Conservation (phyloP, 2,888 invertebrate genomes). For the Xestia xanthographa region DNA sequence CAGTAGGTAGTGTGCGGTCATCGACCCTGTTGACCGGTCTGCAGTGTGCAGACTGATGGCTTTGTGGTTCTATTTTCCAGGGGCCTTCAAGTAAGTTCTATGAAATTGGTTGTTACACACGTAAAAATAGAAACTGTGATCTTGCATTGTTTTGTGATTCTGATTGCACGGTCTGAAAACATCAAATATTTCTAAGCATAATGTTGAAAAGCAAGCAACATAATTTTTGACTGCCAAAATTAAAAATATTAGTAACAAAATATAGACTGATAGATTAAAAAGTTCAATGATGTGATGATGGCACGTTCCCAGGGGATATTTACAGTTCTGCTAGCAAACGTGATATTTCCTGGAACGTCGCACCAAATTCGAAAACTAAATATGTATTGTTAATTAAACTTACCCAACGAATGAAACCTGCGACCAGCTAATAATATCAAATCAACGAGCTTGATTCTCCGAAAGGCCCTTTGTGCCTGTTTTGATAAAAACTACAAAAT, state of each 20-base stretch:
- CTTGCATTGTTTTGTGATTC: not conserved
- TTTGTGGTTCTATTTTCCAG: not conserved
- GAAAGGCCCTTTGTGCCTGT: not conserved
- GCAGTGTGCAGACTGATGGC: not conserved
- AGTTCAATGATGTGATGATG: not conserved
- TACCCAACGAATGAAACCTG: not conserved
- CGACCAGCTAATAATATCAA: too few species aligned
- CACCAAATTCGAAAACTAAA: not conserved
- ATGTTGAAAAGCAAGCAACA: not conserved
- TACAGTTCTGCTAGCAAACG: not conserved
- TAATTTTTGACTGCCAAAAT: not conserved
- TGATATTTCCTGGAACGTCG: not conserved
- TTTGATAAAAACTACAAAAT: not conserved
- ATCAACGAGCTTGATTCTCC: not conserved
- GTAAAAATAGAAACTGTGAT: not conserved
- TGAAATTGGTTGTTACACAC: not conserved
- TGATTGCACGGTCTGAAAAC: not conserved
- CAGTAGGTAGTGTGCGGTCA: slow-evolving; percentile 34
- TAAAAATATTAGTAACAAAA: not conserved
- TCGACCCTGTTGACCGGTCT: slow-evolving; percentile 26
- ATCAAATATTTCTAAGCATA: too few species aligned
- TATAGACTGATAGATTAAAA: not conserved
- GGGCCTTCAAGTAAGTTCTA: not conserved
- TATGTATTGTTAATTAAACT: not conserved
- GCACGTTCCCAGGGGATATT: not conserved